These are phyloP conservation scores for Neofelis nebulosa DNA, from an alignment of 2,113 vertebrate genomes.

Conservation along the genomic window DNA sequence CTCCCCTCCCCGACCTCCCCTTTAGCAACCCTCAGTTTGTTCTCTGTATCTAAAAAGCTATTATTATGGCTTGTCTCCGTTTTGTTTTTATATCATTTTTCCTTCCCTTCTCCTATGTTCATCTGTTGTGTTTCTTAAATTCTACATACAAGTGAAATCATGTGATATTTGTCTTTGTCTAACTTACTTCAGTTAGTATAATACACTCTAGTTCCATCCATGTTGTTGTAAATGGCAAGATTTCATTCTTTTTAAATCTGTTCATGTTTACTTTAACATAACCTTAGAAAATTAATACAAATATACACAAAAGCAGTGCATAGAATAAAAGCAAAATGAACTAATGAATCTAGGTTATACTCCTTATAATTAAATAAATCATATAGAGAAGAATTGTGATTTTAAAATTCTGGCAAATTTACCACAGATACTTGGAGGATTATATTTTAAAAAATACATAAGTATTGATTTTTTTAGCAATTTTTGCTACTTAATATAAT, in stretches of 20 bases:
- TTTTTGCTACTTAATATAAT: not conserved
- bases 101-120: too few relatives aligned
- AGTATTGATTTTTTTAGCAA: not conserved
- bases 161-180: too few relatives aligned
- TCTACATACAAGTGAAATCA: too few relatives aligned
- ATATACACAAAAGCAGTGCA: not conserved
- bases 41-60: too few relatives aligned
- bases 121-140: too few relatives aligned
- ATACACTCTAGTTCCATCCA: too few relatives aligned
- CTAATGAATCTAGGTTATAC: not conserved
- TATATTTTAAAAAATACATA: not conserved
- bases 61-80: too few relatives aligned
- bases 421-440: not conserved
- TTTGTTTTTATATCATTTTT: too few relatives aligned
- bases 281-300: not conserved
- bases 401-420: slow-evolving; percentile 21
- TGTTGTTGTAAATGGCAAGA: too few relatives aligned
- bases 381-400: not conserved
- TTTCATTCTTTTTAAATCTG: not conserved
- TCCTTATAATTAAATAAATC: not conserved
- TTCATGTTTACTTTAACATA: not conserved
- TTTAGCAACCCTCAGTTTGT: too few relatives aligned
- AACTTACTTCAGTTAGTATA: too few relatives aligned
- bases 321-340: not conserved
- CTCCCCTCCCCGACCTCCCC: too few relatives aligned